Evolutionary conservation across 2,888 invertebrate genomes (phyloP).

Genomic region (Hyppa rectilinea): DNA sequence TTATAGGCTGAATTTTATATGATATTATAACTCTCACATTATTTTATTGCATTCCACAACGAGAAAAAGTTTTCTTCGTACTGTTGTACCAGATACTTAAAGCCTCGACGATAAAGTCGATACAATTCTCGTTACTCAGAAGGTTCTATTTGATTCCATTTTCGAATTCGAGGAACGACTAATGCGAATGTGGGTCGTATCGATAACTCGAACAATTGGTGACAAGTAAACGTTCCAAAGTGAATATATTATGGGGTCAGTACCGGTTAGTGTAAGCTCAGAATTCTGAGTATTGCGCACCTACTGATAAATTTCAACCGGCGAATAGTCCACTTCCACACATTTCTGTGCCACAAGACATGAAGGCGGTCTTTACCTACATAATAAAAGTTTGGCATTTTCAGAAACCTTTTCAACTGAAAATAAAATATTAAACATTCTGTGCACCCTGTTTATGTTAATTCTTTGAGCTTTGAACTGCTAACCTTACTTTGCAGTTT

Average conservation of each 20-base stretch:
- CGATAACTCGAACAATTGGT: conserved; percentile 53
- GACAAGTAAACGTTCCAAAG: conserved; percentile 41
- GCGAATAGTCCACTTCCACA: neutral
- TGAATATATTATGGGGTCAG: conserved; percentile 40
- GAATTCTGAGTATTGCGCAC: conserved; percentile 12
- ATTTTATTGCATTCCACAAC: neutral
- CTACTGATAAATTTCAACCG: conserved; percentile 26
- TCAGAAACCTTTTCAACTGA: conserved; percentile 4
- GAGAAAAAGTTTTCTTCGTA: neutral
- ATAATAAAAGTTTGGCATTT: neutral
- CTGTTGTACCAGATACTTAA: neutral
- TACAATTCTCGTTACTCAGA: neutral
- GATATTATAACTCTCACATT: no score
- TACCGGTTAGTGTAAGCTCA: conserved; percentile 30
- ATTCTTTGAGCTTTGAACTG: conserved; percentile 57
- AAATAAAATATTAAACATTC: conserved; percentile 40
- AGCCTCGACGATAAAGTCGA: conserved; percentile 3
- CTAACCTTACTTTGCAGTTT: conserved; percentile 55
- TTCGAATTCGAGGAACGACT: conserved; percentile 31
- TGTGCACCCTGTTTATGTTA: conserved; percentile 49
- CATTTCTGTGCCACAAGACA: conserved; percentile 5
- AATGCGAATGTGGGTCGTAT: conserved; percentile 51
- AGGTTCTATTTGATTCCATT: conserved; percentile 14
- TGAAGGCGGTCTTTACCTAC: neutral
- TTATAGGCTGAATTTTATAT: no score